Base-by-base conservation (phyloP, 2,888 invertebrate genomes). In the Drosophila ustulata region DNA sequence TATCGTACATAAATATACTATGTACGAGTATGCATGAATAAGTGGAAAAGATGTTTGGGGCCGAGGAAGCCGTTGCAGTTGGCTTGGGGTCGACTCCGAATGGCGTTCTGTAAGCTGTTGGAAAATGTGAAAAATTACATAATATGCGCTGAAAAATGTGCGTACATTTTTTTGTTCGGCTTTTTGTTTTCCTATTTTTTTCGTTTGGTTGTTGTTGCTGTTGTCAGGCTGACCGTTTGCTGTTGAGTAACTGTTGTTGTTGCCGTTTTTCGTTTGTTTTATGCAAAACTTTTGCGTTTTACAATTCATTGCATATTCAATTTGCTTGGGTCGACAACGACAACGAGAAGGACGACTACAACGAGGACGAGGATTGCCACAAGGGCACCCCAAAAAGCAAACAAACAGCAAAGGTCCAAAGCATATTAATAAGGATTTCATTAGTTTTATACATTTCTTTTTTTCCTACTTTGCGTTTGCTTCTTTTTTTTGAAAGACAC, bases 361-460 rank as follows among this genome's bases (percentile, higher is more conserved):
- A 8, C 23, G 45, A 26, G 26, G 37, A 18, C 34, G 9, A 26
- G 26, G 37, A 57, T 37, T 28, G 75, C 80, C 80, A 71, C 76
- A 84, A 73, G 78, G 78, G 65, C 84, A 63, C 69, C 58, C 58
- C 56, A 47, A 63, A 62, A 53, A n/a, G 46, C 71, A 78, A 70
- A 67, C 71, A 78, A 80, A 82, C 71, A 78, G 78, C 88, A 85
- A 85, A 86, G 88, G 89, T 88, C 88, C 82, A 72, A 75, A 71
- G 86, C 82, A 86, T 82, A 89, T 90, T 89, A 88, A 88, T 89
- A 89, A 88, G 86, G 88, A 88, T 90, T 83, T 88, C 88, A 90
- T 89, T 89, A 88, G 87, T 89, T 89, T 83, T 82, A 80, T 78
- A 78, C 79, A 75, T 74, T 78, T 46, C 70, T 32, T 55, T 65